Base-by-base conservation (phyloP, 92 coral and sea anemone genomes). In the Bergia puertoricense region DNA sequence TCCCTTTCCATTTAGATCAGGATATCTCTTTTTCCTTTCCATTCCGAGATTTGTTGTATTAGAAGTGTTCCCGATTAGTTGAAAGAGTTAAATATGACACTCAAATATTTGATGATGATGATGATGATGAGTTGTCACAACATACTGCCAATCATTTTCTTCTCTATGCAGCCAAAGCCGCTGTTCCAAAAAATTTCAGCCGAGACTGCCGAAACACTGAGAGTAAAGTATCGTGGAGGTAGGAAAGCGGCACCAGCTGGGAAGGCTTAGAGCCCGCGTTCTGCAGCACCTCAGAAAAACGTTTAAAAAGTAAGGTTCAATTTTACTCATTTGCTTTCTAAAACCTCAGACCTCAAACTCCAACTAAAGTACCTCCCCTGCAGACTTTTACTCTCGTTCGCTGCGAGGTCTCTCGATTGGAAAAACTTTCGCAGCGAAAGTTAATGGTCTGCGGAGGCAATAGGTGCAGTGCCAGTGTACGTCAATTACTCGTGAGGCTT, bases 151-250 rank as follows among this genome's bases (percentile, higher is more conserved):
- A 9, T 37, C 8, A 36, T 38, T 13, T 11, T 71, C 11, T 46
- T 68, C 20, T 23, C 10, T 1, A 71, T 89, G 71, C 74, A 97
- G 99, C 99, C 99, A 39, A 93, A 91, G 48, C 99, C 99, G 67
- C 89, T 97, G 90, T 97, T 97, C 93, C 95, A 97, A 81, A 97
- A 97, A 93, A 94, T 97, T 54, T 95, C 94, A 23, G 80, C 92
- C 76, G 92, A 94, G 18, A 77, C 92, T 23, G 96, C 95, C 15
- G 98, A 97, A 20, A 92, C 96, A 79, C 90, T 97, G 46, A 92
- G 92, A 66, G 91, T 91, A 88, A 94, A 92, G 76, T 97, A 91
- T 91, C 95, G 95, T 36, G 99, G 99, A 18, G 89, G 89, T 51
- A 94, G 88, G 89, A 89, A 81, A 56, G 39, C 72, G 40, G 86